Evolutionary conservation across 2,797 vertebrate genomes (phyloP), one percentile per base, ranked within the genome.

Genomic region (Saguinus oedipus): DNA sequence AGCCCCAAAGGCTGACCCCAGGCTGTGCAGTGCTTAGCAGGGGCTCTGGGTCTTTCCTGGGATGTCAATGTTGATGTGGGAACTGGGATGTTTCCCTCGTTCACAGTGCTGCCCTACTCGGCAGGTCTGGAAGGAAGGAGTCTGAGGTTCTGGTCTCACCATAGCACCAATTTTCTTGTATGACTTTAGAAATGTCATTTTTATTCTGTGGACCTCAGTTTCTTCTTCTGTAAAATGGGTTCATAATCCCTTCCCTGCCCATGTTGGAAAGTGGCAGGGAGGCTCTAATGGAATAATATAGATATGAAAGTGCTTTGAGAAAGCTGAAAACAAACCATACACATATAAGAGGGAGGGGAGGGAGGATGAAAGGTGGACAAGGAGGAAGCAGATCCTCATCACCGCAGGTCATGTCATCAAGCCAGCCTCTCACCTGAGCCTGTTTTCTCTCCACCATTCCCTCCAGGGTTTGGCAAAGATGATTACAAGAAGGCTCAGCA

Each of bases 381-480:
- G 42, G 78, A 81, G 33, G 55, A 68, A 55, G 78, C 48, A 39
- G 84, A 64, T 57, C 14, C 53, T 36, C 19, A 39, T 11, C 17
- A 7, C 13, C 42, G 55, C 48, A 68, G 70, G 55, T 68, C 68
- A 78, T 27, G 22, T 57, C 8, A 5, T 59, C 55, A 44, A 76
- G 72, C 20, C 76, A 75, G 30, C 36, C 26, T 94, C 61, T 92
- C 61, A 61, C 36, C 33, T 19, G 14, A 57, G 48, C 42, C 30
- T 26, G 7, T 42, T 68, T 33, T 64, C 72, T 88, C 48, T 48
- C 80, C 84, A n/a, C 93, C 79, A 17, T 50, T 70, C 19, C 7
- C 36, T 48, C 4, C 15, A 98, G 98, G 96, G 89, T 98, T 98
- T 97, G 98, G 98, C 83, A 97, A 97, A 95, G 98, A 98, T 7